A percentile compares a stretch with the other conserved stretches of the same genome.
These are phyloP conservation scores for Drosophila orosa DNA, from an alignment of 1,140 invertebrate genomes.

Conservation along the genomic window DNA sequence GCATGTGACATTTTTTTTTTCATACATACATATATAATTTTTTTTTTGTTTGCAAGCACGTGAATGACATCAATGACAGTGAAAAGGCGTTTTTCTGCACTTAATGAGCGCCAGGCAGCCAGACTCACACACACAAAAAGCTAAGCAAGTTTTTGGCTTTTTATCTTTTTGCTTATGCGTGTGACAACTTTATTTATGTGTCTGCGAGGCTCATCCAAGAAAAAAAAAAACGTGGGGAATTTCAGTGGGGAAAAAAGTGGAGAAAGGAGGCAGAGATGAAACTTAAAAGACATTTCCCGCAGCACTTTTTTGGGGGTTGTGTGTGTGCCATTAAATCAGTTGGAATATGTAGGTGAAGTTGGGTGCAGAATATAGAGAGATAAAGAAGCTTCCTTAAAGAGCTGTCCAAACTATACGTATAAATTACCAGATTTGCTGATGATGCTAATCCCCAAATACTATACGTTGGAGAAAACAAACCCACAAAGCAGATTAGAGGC, in stretches of 20 bases:
- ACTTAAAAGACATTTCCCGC: slow-evolving; percentile 71
- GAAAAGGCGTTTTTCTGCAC: slow-evolving; percentile 79
- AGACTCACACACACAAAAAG: slow-evolving; percentile 27
- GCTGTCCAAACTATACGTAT: slow-evolving; percentile 41
- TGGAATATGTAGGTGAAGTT: slow-evolving; percentile 55
- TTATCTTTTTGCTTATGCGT: slow-evolving; percentile 63
- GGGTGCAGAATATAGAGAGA: slow-evolving; percentile 4
- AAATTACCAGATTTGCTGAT: slow-evolving; percentile 30
- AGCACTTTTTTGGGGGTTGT: slow-evolving; percentile 36
- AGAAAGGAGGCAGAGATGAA: slow-evolving; percentile 48
- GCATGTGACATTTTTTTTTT: slow-evolving; percentile 33
- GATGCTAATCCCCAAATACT: not conserved
- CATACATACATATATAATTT: not conserved
- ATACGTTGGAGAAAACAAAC: not conserved
- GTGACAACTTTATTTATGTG: slow-evolving; percentile 81
- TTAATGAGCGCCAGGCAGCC: slow-evolving; percentile 58
- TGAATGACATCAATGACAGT: slow-evolving; percentile 80
- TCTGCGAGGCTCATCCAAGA: slow-evolving; percentile 67
- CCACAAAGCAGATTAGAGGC: too few species aligned
- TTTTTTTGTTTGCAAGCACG: slow-evolving; percentile 47
- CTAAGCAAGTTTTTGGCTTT: slow-evolving; percentile 64
- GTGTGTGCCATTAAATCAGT: slow-evolving; percentile 57
- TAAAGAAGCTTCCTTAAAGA: slow-evolving; percentile 39
- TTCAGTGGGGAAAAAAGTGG: slow-evolving; percentile 25
- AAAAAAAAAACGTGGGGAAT: slow-evolving; percentile 2